Evolutionary conservation across 2,888 invertebrate genomes (phyloP).

Genomic region (Ornithoptera priamus): DNA sequence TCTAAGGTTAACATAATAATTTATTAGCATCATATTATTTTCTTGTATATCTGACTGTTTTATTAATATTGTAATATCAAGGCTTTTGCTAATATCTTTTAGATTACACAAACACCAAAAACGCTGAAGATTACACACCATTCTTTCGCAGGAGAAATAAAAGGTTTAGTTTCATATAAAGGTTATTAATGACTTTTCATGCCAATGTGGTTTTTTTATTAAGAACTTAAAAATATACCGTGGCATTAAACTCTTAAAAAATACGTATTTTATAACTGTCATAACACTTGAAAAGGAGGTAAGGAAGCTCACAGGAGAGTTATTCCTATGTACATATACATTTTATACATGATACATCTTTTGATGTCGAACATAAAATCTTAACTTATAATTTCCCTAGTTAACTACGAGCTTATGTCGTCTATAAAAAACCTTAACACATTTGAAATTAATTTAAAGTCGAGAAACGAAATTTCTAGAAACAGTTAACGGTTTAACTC

Average conservation of each 20-base stretch:
- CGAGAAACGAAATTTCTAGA: slow-evolving; percentile 2
- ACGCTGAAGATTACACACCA: too few species aligned
- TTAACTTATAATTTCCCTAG: background rate
- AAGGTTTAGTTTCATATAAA: background rate
- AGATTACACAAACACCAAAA: too few species aligned
- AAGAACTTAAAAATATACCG: background rate
- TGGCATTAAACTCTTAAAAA: too few species aligned
- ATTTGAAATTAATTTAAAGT: too few species aligned
- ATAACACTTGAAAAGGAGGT: too few species aligned
- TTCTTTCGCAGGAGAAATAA: background rate
- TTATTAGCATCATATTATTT: background rate
- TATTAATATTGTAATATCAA: background rate
- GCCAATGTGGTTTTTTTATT: background rate
- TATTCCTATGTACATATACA: too few species aligned
- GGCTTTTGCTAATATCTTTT: too few species aligned
- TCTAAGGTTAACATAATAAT: background rate
- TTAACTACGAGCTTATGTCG: background rate
- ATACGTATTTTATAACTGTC: too few species aligned
- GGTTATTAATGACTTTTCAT: background rate
- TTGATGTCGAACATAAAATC: background rate
- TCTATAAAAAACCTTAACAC: background rate
- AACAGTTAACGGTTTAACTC: slow-evolving; percentile 10
- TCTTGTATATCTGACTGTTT: background rate
- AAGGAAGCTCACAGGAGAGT: too few species aligned
- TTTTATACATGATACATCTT: background rate